Conservation (phyloP, 2,113 vertebrate genomes). For the Anseranas semipalmata region DNA sequence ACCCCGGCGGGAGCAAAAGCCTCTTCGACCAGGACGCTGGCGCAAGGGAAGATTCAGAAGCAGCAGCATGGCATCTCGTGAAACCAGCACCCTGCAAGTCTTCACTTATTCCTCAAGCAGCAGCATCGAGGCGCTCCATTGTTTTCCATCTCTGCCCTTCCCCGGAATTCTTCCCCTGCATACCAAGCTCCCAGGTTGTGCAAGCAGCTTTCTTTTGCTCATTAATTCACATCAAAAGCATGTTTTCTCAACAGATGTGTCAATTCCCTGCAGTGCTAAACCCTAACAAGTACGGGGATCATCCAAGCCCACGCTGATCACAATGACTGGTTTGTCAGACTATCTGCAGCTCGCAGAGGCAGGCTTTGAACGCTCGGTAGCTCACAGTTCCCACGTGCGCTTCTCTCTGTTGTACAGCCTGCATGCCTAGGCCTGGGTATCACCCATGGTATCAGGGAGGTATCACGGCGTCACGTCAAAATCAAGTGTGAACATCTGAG, state of each 20-base stretch:
- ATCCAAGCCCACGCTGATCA: neutral
- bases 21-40: neutral
- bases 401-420: neutral
- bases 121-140: neutral
- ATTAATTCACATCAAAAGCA: constrained; percentile 31
- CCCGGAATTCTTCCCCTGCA: neutral
- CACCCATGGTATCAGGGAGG: neutral
- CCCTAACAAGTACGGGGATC: constrained; percentile 3
- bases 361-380: neutral
- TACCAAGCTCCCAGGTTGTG: constrained; percentile 19
- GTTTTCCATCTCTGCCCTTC: neutral
- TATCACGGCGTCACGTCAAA: neutral
- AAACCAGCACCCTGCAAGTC: neutral
- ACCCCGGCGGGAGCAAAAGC: neutral
- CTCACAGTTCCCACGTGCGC: neutral
- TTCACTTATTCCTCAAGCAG: neutral
- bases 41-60: neutral
- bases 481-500: neutral
- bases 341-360: neutral
- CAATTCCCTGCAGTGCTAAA: constrained; percentile 36
- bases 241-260: constrained; percentile 15
- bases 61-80: neutral
- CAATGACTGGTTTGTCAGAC: neutral
- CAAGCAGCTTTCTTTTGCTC: constrained; percentile 42
- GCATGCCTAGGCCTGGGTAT: neutral